Base-by-base conservation (phyloP, 2,113 vertebrate species). In the Limanda limanda region DNA sequence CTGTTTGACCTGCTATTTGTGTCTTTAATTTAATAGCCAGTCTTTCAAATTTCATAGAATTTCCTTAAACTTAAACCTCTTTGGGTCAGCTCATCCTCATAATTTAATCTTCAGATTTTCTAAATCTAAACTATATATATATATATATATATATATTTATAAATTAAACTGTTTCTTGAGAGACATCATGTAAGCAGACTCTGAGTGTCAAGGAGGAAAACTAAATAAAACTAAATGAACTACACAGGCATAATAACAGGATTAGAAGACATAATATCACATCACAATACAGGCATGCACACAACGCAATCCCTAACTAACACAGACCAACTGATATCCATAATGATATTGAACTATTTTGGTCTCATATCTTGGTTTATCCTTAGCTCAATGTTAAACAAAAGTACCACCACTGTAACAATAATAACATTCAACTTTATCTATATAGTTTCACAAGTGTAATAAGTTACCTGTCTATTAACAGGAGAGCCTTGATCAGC, bases 401-500 rank as follows among this genome's bases (percentile, higher is more conserved):
- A 10, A 47, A 47, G 12, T 17, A 47, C 45, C 45, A 47, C 3
- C 12, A 47, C 3, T 47, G 45, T 47, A 13, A 47, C 15, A 47
- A 47, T 17, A 13, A 17, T 17, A 47, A 47, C 15, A 17, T 14
- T 47, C 1, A 47, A 13, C 45, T 47, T 13, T 47, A 14, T 51
- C 18, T 51, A 7, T 51, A 8, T 51, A 51, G 4, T 51, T 47
- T 47, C 14, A 17, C 14, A 17, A 17, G 14, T 47, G 37, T 48
- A 18, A 23, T 52, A 20, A 52, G 27, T 83, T 92, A 92, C 92
- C 91, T 92, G 65, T 78, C 82, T 75, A 31, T 21, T 21, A 54
- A 9, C 8, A 15, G 60, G 17, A 59, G 89, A 58, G 54, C 9
- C 72, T 62, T 56, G 80, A 45, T 83, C 79, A 17, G 78, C 47